Conservation (phyloP, 2,888 invertebrate genomes). For the Sarcophaga rosellei region DNA sequence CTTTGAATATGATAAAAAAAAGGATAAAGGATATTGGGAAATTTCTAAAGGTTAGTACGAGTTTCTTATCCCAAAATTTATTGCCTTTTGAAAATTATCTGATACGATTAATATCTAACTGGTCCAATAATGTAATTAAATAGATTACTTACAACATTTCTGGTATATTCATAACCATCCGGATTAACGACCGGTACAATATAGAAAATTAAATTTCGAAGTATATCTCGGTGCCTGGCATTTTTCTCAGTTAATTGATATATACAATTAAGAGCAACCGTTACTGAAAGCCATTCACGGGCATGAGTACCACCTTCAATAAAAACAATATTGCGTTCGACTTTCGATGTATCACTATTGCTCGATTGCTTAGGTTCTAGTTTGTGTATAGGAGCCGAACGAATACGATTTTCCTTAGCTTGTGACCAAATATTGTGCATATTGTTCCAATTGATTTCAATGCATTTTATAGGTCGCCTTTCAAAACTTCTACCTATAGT, state of each 20-base stretch:
- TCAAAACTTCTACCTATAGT: constrained; percentile 78
- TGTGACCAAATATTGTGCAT: constrained; percentile 70
- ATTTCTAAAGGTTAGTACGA: no score
- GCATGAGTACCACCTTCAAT: constrained; percentile 83
- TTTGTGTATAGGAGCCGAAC: constrained; percentile 52
- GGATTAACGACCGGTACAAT: constrained; percentile 87
- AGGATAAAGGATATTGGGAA: no score
- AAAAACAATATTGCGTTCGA: constrained; percentile 75
- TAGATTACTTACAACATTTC: constrained; percentile 80
- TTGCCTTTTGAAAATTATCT: no score
- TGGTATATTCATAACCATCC: constrained; percentile 87
- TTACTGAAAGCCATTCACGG: constrained; percentile 86
- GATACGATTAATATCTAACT: no score
- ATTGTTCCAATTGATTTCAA: constrained; percentile 79
- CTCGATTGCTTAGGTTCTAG: constrained; percentile 20
- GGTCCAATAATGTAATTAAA: neutral
- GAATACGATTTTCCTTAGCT: constrained; percentile 56
- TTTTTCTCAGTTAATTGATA: constrained; percentile 83
- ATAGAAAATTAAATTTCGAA: constrained; percentile 85
- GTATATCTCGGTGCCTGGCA: constrained; percentile 80
- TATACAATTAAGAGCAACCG: constrained; percentile 84
- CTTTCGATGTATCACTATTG: constrained; percentile 40
- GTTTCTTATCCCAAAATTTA: no score
- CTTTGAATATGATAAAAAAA: no score
- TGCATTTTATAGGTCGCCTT: constrained; percentile 75